Conservation (phyloP, 2,888 invertebrate genomes). For the Nudaria mundana region DNA sequence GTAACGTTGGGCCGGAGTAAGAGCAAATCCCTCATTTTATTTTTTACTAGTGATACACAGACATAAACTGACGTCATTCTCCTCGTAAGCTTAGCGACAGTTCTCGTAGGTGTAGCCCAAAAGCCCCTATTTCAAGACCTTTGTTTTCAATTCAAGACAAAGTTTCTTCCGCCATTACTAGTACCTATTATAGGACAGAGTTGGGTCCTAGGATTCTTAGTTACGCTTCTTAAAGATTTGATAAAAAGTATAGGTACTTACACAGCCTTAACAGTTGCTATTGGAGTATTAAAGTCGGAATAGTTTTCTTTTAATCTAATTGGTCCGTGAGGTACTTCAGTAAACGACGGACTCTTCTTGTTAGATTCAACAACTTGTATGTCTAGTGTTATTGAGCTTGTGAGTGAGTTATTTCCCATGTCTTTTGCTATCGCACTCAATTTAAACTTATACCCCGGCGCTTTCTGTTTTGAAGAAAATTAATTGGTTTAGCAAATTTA, state of each 20-base stretch:
- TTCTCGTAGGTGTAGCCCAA: no score
- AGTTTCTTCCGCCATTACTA: no score
- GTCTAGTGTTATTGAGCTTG: constrained; percentile 88
- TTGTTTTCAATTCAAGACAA: no score
- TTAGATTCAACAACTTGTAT: constrained; percentile 93
- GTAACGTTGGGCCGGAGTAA: no score
- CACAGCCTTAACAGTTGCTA: constrained; percentile 86
- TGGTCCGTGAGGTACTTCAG: constrained; percentile 80
- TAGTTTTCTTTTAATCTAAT: constrained; percentile 88
- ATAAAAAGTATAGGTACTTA: constrained; percentile 62
- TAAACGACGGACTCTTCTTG: constrained; percentile 90
- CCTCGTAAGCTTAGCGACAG: no score
- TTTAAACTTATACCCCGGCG: constrained; percentile 83
- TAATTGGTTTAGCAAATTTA: constrained; percentile 14
- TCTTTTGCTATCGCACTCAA: constrained; percentile 90
- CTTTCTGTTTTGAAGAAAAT: constrained; percentile 72
- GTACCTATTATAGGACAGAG: no score
- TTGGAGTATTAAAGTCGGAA: constrained; percentile 85
- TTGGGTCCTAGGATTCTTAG: no score
- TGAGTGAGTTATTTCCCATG: constrained; percentile 84
- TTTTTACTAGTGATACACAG: no score
- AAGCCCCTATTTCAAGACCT: no score
- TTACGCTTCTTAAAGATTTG: no score
- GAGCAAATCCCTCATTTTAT: no score
- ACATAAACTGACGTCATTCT: no score